Base-by-base conservation (phyloP, 2,888 invertebrate species). In the Sarcophaga subvicina region DNA sequence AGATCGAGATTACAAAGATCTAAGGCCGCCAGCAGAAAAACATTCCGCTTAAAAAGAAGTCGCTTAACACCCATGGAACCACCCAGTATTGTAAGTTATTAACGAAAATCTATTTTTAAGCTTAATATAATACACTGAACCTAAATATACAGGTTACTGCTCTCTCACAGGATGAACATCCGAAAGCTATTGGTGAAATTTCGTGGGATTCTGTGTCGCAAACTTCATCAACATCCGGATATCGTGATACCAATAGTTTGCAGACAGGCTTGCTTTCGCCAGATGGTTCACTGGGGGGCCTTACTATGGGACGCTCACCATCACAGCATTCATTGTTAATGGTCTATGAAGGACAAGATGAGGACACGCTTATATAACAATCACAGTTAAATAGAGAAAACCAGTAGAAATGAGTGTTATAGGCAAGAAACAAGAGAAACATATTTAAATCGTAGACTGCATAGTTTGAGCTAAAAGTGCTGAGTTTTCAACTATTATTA, bases 11-110 rank as follows among this genome's bases (percentile, higher is more conserved):
- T 99, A 82, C 99, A 99, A 92, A 95, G 99, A 25, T 96, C 98
- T 79, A 98, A 98, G 94, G 98, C 98, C 59, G 98, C 98, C 91
- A 98, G 98, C 90, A 95, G 98, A 90, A 98, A 98, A 94, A 98
- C 98, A 0, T 99, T 99, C 94, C 96, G 98, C 87, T 95, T 98
- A 86, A 95, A 97, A 89, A 96, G 97, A 92, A 91, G 90, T 76
- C 95, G 97, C 90, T 96, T 95, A 91, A 95, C 94, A 82, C 96
- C 95, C 89, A 95, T 95, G 64, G 97, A 97, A 93, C 96, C 96
- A 93, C 93, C 91, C 0, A 90, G 90, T 87, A 91, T 91, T 85
- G 91, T 91, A 88, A 90, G 90, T 88, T 70, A 12, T 47, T 20
- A 4, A 60, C 49, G 14, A 3, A 0, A 6, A 17, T 63, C 37